Conservation (phyloP, 37 sponge, comb jelly and placozoan genomes). For the Tethya wilhelma region DNA sequence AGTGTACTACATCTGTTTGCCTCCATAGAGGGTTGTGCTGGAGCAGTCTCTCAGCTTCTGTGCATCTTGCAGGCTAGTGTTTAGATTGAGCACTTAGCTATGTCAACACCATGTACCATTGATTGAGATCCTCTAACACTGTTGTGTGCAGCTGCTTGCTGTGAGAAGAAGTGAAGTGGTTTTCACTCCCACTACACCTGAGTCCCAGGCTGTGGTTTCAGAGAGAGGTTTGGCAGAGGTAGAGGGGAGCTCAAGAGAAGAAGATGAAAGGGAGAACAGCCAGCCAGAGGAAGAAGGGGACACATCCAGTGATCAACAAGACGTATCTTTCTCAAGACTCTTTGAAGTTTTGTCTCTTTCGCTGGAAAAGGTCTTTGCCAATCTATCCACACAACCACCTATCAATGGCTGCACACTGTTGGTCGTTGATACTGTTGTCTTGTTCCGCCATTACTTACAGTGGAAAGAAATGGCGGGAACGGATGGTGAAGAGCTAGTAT, state of each 20-base stretch:
- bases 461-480: background rate
- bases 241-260: background rate
- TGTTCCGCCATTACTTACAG: background rate
- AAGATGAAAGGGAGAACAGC: background rate
- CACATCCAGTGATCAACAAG: too few relatives aligned
- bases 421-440: background rate
- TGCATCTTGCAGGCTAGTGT: background rate
- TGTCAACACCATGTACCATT: background rate
- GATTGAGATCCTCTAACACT: too few relatives aligned
- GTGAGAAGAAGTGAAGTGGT: conserved; percentile 4
- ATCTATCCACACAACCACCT: background rate
- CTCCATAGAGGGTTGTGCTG: too few relatives aligned
- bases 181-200: too few relatives aligned
- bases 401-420: background rate
- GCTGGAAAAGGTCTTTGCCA: background rate
- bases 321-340: background rate
- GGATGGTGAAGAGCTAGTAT: background rate
- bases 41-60: background rate
- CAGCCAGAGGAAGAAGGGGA: background rate
- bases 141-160: conserved; percentile 7
- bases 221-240: background rate
- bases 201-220: too few relatives aligned
- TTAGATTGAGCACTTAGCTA: background rate
- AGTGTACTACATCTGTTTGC: too few relatives aligned
- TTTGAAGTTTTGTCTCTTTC: background rate